Evolutionary conservation across 2,888 invertebrate genomes (phyloP).

Genomic region (Eilema griseolum): DNA sequence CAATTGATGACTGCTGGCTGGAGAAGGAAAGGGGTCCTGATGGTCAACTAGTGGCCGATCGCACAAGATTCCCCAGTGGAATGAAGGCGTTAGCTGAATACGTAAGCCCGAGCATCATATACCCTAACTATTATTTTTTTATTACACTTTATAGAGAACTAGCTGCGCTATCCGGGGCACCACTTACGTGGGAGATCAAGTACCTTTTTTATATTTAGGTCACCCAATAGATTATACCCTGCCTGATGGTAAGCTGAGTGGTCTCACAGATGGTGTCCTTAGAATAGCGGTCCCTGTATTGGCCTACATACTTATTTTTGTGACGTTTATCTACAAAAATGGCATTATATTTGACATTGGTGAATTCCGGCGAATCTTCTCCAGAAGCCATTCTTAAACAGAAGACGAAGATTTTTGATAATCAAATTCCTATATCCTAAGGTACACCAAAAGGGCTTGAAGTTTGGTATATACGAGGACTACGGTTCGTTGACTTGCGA

Average conservation of each 20-base stretch:
- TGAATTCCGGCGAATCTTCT: too few species aligned
- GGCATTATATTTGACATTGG: too few species aligned
- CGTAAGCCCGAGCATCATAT: slow-evolving; percentile 84
- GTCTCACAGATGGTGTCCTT: too few species aligned
- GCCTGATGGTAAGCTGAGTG: too few species aligned
- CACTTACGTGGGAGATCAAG: too few species aligned
- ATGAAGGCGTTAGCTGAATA: slow-evolving; percentile 90
- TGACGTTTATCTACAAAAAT: too few species aligned
- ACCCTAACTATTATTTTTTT: neutral
- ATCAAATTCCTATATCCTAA: slow-evolving; percentile 57
- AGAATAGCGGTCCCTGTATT: too few species aligned
- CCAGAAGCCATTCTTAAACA: too few species aligned
- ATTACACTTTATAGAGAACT: neutral
- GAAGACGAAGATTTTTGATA: neutral
- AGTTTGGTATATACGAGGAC: slow-evolving; percentile 94
- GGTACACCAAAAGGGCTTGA: slow-evolving; percentile 91
- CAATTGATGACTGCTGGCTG: slow-evolving; percentile 93
- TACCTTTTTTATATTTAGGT: too few species aligned
- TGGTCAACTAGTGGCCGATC: slow-evolving; percentile 88
- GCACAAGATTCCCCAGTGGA: slow-evolving; percentile 90
- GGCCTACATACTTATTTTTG: too few species aligned
- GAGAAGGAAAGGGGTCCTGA: slow-evolving; percentile 87
- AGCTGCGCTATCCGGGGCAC: too few species aligned
- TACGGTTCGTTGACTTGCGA: slow-evolving; percentile 92
- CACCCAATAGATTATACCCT: too few species aligned